Evolutionary conservation across 2,888 invertebrate species (phyloP).

Genomic region (Stenodera caucasica): DNA sequence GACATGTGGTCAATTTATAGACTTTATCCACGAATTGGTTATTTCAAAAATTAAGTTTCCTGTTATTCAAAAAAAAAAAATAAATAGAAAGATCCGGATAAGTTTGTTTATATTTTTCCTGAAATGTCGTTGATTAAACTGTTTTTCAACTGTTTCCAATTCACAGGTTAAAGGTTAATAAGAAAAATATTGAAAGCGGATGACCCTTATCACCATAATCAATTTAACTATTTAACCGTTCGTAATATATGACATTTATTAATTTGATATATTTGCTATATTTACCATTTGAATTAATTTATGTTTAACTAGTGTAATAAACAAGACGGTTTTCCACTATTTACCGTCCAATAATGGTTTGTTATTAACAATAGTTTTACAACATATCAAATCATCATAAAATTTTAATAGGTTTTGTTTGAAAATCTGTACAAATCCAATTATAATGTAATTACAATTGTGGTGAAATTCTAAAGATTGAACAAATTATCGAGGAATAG

Average conservation of each 20-base stretch:
- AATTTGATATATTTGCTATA: slow-evolving; percentile 28
- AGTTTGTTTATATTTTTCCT: background rate
- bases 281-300: slow-evolving; percentile 29
- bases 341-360: background rate
- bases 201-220: slow-evolving; percentile 32
- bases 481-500: no score
- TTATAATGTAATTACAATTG: background rate
- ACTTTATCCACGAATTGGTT: no score
- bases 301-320: slow-evolving; percentile 12
- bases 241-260: slow-evolving; percentile 28
- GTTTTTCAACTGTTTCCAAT: slow-evolving; percentile 11
- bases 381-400: background rate
- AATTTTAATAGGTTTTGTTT: background rate
- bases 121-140: background rate
- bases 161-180: slow-evolving; percentile 21
- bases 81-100: background rate
- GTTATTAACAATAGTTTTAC: background rate
- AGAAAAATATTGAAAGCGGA: slow-evolving; percentile 24
- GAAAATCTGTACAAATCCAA: background rate
- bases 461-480: background rate
- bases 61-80: no score
- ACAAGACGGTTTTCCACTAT: background rate
- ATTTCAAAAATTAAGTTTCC: no score
- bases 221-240: slow-evolving; percentile 31
- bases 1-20: slow-evolving; percentile 18